Percentiles rank a stretch among this genome's conserved stretches.
These are phyloP conservation scores for Pyrrhia umbra DNA, from an alignment of 2,888 invertebrate species.

Conservation along the genomic window DNA sequence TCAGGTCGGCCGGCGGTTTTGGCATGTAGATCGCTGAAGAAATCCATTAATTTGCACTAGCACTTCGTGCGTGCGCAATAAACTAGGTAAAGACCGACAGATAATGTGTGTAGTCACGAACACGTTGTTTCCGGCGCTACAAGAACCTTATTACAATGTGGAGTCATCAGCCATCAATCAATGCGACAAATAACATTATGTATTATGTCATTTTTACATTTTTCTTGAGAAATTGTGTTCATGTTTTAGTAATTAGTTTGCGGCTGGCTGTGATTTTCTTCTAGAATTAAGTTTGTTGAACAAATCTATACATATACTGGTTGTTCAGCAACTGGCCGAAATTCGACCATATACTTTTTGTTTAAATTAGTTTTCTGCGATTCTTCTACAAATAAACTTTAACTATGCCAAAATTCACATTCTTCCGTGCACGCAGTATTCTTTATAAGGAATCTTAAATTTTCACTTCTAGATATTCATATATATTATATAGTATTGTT, in stretches of 20 bases:
- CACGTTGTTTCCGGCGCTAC: constrained; percentile 40
- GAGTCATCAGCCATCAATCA: constrained; percentile 22
- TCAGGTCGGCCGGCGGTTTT: neutral
- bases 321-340: no score
- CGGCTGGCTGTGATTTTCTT: neutral
- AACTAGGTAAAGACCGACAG: constrained; percentile 41
- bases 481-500: no score
- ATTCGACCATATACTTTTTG: no score
- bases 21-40: neutral
- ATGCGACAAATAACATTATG: constrained; percentile 36
- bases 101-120: constrained; percentile 40
- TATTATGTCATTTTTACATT: constrained; percentile 28
- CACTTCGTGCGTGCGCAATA: constrained; percentile 45
- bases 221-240: constrained; percentile 11
- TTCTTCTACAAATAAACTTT: no score
- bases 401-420: no score
- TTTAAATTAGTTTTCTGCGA: no score
- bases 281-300: no score
- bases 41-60: constrained; percentile 43
- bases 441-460: no score
- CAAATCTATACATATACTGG: no score
- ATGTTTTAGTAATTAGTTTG: neutral
- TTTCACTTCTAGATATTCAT: no score
- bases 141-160: constrained; percentile 28
- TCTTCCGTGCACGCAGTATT: no score